Evolutionary conservation across 2,888 invertebrate species (phyloP).

Genomic region (Melinaea menophilus): DNA sequence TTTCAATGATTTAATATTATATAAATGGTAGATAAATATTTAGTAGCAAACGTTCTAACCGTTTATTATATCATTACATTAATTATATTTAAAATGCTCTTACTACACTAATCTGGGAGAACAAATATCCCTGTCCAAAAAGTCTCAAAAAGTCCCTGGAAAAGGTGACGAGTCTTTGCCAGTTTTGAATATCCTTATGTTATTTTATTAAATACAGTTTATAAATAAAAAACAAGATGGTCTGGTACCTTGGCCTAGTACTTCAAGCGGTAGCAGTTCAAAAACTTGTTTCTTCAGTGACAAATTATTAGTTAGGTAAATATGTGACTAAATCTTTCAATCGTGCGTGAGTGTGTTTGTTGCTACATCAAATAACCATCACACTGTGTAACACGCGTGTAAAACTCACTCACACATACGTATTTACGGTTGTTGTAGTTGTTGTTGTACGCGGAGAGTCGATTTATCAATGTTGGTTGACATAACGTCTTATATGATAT

Average conservation of each 20-base stretch:
- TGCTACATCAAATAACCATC: slow-evolving; percentile 30
- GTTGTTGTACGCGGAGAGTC: slow-evolving; percentile 19
- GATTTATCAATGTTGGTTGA: neutral
- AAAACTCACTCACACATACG: slow-evolving; percentile 30
- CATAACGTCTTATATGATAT: too few relatives aligned
- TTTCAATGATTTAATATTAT: too few relatives aligned
- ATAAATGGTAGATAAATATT: too few relatives aligned
- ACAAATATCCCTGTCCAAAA: neutral
- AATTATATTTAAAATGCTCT: too few relatives aligned
- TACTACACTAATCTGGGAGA: neutral
- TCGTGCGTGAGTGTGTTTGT: slow-evolving; percentile 34
- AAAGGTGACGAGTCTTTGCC: neutral
- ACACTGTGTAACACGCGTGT: too few relatives aligned
- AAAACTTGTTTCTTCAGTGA: slow-evolving; percentile 43
- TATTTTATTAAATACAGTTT: slow-evolving; percentile 22
- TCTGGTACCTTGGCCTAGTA: slow-evolving; percentile 30
- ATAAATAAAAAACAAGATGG: slow-evolving; percentile 18
- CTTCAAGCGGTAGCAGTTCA: slow-evolving; percentile 14
- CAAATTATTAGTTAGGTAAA: slow-evolving; percentile 51
- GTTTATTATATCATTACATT: too few relatives aligned
- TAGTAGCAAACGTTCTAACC: too few relatives aligned
- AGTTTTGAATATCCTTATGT: neutral
- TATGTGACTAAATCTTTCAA: slow-evolving; percentile 48
- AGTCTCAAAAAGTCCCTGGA: too few relatives aligned
- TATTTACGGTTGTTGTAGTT: slow-evolving; percentile 51